These are phyloP conservation scores for Clamator glandarius DNA, from an alignment of 2,797 vertebrate genomes.

Conservation along the genomic window DNA sequence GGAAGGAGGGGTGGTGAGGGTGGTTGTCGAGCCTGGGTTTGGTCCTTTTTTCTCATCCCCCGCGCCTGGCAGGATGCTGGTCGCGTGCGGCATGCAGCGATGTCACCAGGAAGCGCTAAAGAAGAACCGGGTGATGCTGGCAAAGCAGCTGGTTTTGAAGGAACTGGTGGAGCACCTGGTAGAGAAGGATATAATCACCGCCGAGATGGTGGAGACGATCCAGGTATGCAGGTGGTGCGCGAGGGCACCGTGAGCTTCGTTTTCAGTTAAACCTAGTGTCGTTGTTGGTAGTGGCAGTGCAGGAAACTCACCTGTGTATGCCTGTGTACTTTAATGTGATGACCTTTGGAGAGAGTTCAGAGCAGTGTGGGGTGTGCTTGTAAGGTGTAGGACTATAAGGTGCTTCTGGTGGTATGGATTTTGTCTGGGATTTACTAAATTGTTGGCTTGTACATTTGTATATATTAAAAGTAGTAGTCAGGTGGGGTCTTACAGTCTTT, in stretches of 20 bases:
- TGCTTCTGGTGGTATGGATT: not conserved
- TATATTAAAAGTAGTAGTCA: not conserved
- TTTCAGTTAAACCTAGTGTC: not conserved
- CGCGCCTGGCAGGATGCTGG: constrained; percentile 33
- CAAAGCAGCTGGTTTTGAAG: constrained; percentile 73
- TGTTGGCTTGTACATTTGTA: rapidly evolving
- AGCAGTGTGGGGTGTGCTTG: rapidly evolving
- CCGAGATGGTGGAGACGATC: constrained; percentile 78
- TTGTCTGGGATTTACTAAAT: not conserved
- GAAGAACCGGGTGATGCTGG: constrained; percentile 76
- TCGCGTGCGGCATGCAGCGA: constrained; percentile 75
- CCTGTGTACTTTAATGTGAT: rapidly evolving
- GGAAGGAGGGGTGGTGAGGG: not conserved
- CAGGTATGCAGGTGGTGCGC: constrained; percentile 49
- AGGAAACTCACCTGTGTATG: rapidly evolving
- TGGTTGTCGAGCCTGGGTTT: not conserved
- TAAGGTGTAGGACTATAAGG: rapidly evolving
- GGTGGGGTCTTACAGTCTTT: not conserved
- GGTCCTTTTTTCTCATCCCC: too few species aligned
- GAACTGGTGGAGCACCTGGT: constrained; percentile 79
- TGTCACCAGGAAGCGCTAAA: constrained; percentile 79
- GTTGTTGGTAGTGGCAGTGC: rapidly evolving
- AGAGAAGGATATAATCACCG: constrained; percentile 76
- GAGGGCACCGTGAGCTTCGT: rapidly evolving
- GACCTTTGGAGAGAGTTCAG: rapidly evolving